Evolutionary conservation across 2,113 vertebrate genomes (phyloP).

Genomic region (Plotosus lineatus): DNA sequence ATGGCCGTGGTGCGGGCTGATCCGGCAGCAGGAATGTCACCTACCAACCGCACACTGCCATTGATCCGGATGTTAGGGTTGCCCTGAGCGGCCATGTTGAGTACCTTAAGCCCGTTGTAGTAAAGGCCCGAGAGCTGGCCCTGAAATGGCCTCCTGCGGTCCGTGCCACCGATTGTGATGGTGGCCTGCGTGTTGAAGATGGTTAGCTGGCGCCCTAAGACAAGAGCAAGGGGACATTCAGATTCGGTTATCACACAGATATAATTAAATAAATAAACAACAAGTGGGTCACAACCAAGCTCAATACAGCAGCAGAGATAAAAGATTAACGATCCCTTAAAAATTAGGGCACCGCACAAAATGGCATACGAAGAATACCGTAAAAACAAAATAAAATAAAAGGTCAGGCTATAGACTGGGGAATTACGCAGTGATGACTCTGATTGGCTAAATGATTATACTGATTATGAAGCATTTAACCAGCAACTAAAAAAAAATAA

Average conservation of each 20-base stretch:
- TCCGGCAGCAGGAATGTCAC: conserved; percentile 86
- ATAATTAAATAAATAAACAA: background rate
- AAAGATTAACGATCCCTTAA: conserved; percentile 33
- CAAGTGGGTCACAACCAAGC: background rate
- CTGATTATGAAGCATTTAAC: background rate
- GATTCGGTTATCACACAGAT: conserved; percentile 9
- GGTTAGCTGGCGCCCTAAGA: conserved; percentile 91
- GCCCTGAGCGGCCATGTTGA: conserved; percentile 94
- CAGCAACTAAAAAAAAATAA: background rate
- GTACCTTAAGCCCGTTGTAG: conserved; percentile 96
- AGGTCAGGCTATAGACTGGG: conserved; percentile 39
- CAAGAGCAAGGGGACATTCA: conserved; percentile 56
- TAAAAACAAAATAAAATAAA: conserved; percentile 12
- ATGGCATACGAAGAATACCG: conserved; percentile 8
- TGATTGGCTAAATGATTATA: conserved; percentile 22
- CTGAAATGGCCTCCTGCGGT: conserved; percentile 91
- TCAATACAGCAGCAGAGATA: background rate
- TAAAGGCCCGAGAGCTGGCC: conserved; percentile 97
- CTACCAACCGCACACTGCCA: conserved; percentile 93
- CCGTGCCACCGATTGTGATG: conserved; percentile 90
- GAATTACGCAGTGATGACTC: conserved; percentile 24
- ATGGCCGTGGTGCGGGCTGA: conserved; percentile 87
- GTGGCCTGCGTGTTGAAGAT: conserved; percentile 99
- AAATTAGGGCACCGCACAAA: conserved; percentile 32
- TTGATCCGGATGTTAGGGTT: conserved; percentile 94